Conservation (phyloP, 2,797 vertebrate genomes). For the Rhinophrynus dorsalis region DNA sequence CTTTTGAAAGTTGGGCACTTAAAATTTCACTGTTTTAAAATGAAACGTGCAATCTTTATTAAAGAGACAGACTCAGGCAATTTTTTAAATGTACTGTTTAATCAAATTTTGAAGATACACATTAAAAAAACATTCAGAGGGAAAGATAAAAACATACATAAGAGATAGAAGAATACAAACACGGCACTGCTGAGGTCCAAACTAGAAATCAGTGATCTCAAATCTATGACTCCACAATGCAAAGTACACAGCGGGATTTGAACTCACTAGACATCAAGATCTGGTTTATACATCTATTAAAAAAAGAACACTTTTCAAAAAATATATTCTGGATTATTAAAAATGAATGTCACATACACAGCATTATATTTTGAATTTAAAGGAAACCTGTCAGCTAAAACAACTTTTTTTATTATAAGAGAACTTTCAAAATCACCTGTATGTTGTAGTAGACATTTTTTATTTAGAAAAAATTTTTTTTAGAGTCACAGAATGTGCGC, state of each 20-base stretch:
- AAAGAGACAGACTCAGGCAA: background rate
- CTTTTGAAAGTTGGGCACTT: no score
- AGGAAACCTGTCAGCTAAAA: no score
- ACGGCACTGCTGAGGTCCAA: conserved; percentile 57
- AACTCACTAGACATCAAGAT: conserved; percentile 58
- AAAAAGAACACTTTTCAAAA: conserved; percentile 74
- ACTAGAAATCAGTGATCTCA: conserved; percentile 59
- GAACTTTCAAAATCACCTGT: no score
- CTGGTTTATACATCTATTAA: conserved; percentile 64
- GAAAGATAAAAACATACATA: conserved; percentile 71
- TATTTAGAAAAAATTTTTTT: no score
- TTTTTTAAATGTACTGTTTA: conserved; percentile 73
- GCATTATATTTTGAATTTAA: conserved; percentile 54
- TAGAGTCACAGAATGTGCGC: no score
- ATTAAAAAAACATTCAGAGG: conserved; percentile 67
- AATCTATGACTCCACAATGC: conserved; percentile 61
- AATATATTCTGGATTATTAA: conserved; percentile 71
- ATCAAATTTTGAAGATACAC: conserved; percentile 69
- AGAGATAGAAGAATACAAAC: conserved; percentile 55
- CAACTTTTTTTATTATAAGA: no score
- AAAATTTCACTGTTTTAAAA: no score
- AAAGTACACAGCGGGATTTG: conserved; percentile 60
- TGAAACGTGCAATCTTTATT: no score
- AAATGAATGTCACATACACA: conserved; percentile 65
- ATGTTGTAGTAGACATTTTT: no score